Evolutionary conservation across 1,140 invertebrate genomes (phyloP), one percentile per base, ranked within the genome.

Genomic region (Sycophaga agraensis): DNA sequence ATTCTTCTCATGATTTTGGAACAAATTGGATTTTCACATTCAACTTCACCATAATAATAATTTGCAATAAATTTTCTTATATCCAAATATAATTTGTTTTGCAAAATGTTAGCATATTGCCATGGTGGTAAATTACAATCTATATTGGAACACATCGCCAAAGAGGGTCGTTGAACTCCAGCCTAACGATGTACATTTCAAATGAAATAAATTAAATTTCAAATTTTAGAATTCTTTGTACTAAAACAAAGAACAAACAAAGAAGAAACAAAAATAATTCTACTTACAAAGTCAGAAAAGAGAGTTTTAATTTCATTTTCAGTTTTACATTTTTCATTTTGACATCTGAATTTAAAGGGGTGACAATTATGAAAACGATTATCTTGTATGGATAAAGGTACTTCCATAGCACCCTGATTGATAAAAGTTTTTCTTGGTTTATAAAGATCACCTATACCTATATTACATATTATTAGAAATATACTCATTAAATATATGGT

Each of bases 1-100:
- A 94, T 56, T 51, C 83, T 77, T 60, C 82, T 75, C 0, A 88
- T 91, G 58, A 87, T 83, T 67, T 89, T 84, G 6, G 84, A 84
- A 74, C 95, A 97, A 2, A 86, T 85, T 2, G 91, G 89, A 84
- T 96, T 93, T 76, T 97, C 94, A 76, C 96, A 98, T 14, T 89
- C 87, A 68, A 96, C 71, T 85, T 88, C 89, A 49, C 88, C 87
- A 67, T 84, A 75, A 72, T 95, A 95, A 79, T 94, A 97, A 59
- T 87, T 85, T 4, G 76, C 74, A 40, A 93, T 86, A 67, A 86
- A 86, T 49, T 77, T 72, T 35, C 89, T 83, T 4, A 95, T 86
- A 56, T 83, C 80, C 8, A 87, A 66, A 22, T 84, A 84, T 26
- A 96, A 68, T 66, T 87, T 83, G 77, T 96, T 96, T 63, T 87